These are phyloP conservation scores for Ashinkailepas kermadecensis DNA, from an alignment of 2,888 invertebrate genomes.

Conservation along the genomic window DNA sequence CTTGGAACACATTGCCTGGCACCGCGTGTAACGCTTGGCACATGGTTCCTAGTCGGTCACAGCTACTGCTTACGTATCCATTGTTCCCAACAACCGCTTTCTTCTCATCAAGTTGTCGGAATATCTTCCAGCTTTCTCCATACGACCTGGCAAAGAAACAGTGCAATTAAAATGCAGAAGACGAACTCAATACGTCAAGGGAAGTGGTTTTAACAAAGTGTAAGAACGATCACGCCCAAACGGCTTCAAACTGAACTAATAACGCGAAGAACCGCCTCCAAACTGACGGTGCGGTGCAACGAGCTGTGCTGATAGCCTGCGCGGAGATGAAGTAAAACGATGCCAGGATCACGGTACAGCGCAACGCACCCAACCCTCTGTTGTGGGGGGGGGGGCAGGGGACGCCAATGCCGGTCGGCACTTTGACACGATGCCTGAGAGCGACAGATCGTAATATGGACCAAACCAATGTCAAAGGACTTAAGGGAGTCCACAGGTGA, in stretches of 20 bases:
- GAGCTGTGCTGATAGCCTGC: neutral
- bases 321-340: neutral
- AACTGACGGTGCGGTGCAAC: neutral
- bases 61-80: neutral
- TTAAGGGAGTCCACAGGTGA: too few species aligned
- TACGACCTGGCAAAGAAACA: conserved; percentile 27
- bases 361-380: too few species aligned
- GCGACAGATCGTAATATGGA: too few species aligned
- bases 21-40: neutral
- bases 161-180: neutral
- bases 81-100: neutral
- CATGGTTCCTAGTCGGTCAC: neutral
- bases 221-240: neutral
- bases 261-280: neutral
- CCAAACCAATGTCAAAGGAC: too few species aligned
- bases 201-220: neutral
- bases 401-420: too few species aligned
- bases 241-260: too few species aligned
- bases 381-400: too few species aligned
- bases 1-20: neutral
- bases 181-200: neutral
- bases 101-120: conserved; percentile 19
- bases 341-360: too few species aligned
- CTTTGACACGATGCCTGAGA: too few species aligned
- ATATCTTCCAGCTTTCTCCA: conserved; percentile 33